Evolutionary conservation across 1,140 invertebrate species (phyloP).

Genomic region (Physella acuta): DNA sequence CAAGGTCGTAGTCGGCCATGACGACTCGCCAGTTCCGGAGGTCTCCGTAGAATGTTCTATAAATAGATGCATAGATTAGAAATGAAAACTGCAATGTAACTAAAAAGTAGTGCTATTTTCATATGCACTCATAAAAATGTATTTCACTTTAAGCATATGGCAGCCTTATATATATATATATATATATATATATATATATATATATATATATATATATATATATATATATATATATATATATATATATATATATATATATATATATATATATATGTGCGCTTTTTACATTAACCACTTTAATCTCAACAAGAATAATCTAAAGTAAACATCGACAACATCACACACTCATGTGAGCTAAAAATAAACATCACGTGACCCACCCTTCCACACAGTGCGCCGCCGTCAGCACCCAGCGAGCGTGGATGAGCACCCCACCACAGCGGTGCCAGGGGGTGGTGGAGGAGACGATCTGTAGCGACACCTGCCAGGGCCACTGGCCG

Average conservation of each 20-base stretch:
- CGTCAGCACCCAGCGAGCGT: constrained; percentile 38
- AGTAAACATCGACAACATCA: not conserved
- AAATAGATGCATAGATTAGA: too few species aligned
- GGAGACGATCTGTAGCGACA: constrained; percentile 38
- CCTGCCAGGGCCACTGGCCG: constrained; percentile 40
- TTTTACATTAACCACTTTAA: not conserved
- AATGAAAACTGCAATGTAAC: too few species aligned
- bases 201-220: too few species aligned
- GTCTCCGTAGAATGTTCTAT: constrained; percentile 38
- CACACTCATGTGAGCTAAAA: not conserved
- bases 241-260: constrained; percentile 1
- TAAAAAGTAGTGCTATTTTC: too few species aligned
- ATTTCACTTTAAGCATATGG: too few species aligned
- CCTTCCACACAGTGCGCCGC: constrained; percentile 42
- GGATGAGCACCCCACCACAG: constrained; percentile 41
- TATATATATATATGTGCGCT: not conserved
- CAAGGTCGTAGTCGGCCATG: constrained; percentile 35
- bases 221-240: too few species aligned
- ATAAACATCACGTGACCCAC: constrained; percentile 27
- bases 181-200: too few species aligned
- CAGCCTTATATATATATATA: too few species aligned
- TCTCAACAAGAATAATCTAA: not conserved
- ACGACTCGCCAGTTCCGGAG: constrained; percentile 37
- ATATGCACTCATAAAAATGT: too few species aligned
- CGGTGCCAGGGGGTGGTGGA: constrained; percentile 35